Conservation (phyloP, 2,797 vertebrate species). For the Myiotriccus ornatus region DNA sequence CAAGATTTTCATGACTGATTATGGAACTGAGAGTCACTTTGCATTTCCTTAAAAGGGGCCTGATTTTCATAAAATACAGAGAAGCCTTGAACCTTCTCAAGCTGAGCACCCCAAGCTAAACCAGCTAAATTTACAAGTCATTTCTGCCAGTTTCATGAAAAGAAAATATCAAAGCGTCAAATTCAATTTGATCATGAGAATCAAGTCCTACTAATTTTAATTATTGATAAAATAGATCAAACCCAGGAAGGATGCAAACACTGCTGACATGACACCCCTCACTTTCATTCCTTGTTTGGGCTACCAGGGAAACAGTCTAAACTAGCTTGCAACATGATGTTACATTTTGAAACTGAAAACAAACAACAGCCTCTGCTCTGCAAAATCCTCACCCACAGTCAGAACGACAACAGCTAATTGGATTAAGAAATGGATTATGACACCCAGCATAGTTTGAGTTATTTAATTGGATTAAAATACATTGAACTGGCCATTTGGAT, state of each 20-base stretch:
- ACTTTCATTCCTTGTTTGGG: not conserved
- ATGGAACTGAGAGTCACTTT: not conserved
- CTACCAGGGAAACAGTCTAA: not conserved
- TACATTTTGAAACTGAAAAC: not conserved
- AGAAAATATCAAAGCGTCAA: not conserved
- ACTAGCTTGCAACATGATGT: not conserved
- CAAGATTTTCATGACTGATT: not conserved
- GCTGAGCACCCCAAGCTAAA: not conserved
- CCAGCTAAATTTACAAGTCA: not conserved
- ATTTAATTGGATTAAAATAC: constrained; percentile 73
- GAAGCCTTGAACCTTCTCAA: not conserved
- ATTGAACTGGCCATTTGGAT: constrained; percentile 66
- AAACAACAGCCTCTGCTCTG: not conserved
- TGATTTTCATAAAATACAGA: constrained; percentile 31
- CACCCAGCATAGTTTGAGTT: constrained; percentile 55
- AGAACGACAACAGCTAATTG: constrained; percentile 61
- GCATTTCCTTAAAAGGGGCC: not conserved
- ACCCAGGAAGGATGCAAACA: not conserved
- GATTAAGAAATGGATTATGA: constrained; percentile 71
- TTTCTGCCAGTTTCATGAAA: not conserved
- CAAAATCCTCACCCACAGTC: constrained; percentile 1
- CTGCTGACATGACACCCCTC: not conserved
- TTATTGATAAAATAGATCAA: constrained; percentile 40
- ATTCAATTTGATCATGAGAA: constrained; percentile 4
- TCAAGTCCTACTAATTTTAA: constrained; percentile 12